A percentile compares a stretch with the other conserved stretches of the same genome.
Conservation (phyloP, 2,888 invertebrate genomes). For the Mimumesa dahlbomi region DNA sequence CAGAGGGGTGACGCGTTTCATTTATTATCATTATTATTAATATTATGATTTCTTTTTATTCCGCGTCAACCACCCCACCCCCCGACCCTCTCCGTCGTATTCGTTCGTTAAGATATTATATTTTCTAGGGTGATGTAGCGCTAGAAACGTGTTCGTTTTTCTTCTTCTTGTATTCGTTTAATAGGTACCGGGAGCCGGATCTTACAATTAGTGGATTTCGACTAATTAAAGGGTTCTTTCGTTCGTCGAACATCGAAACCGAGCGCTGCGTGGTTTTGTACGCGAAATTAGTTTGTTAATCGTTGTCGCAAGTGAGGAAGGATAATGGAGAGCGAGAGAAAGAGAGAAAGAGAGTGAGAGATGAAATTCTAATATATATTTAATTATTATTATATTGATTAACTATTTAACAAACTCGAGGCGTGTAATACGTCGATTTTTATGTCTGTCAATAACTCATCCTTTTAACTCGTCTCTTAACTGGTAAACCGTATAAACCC, state of each 20-base stretch:
- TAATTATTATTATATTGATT: slow-evolving; percentile 69
- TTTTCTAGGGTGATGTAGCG: not conserved
- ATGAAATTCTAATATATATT: slow-evolving; percentile 75
- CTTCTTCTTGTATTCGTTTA: slow-evolving; percentile 7
- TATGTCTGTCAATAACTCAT: slow-evolving; percentile 6
- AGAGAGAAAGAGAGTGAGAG: slow-evolving; percentile 41
- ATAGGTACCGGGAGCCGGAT: not conserved
- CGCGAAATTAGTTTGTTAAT: slow-evolving; percentile 24
- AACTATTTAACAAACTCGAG: slow-evolving; percentile 59
- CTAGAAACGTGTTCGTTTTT: not conserved
- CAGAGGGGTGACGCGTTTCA: no score
- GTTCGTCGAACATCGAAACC: not conserved
- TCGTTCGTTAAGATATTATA: no score
- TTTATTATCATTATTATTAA: not conserved
- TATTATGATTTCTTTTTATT: not conserved
- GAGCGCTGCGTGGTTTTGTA: no score
- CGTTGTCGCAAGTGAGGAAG: slow-evolving; percentile 23
- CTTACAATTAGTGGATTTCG: no score
- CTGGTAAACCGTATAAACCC: slow-evolving; percentile 9
- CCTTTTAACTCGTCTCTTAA: slow-evolving; percentile 21
- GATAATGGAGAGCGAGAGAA: slow-evolving; percentile 14
- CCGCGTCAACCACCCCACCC: no score
- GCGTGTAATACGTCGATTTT: slow-evolving; percentile 29
- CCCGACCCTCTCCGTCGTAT: no score
- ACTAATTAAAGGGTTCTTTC: not conserved